Evolutionary conservation across 1,140 invertebrate species (phyloP), one percentile per base, ranked within the genome.

Genomic region (Leguminivora glycinivorella): DNA sequence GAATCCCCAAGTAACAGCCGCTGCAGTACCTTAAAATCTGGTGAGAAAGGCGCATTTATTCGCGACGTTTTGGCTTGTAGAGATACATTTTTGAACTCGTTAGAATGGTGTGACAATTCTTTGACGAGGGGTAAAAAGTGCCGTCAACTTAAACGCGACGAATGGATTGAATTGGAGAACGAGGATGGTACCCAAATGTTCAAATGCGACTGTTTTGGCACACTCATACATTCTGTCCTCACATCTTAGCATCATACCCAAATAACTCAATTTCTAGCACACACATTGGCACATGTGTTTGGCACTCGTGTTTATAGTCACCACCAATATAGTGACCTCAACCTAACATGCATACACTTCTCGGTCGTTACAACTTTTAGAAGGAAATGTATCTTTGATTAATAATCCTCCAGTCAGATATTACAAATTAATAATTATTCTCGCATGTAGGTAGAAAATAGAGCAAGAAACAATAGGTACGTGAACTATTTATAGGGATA

Each of bases 91-190:
- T 67, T 90, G 56, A 85, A 82, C 52, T 88, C 88, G n/a, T 72
- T 91, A 71, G 89, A 91, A 72, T 90, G 88, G 84, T 89, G 82
- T 73, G 89, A 91, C 63, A 91, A 91, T 71, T 89, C 89, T 1
- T 77, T 91, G 31, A 90, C 85, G 26, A 82, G 88, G 68, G 77
- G 82, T 19, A 91, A 89, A 84, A 86, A 79, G 67, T 88, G 80
- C 74, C 85, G 84, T 60, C 56, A 75, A 19, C 74, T 91, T 47
- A 89, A 85, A 79, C 75, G 77, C 24, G 88, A 90, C 70, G 85
- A 88, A 56, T 91, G 89, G 89, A 69, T 86, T 69, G 85, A 88
- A 72, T 74, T 86, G 67, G 70, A 77, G 60, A 79, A 77, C 60
- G 82, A 86, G 26, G 58, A 63, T 68, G 88, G 87, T 90, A 88